Percentiles rank a stretch among this genome's conserved stretches.
These are phyloP conservation scores for Ophion obscuratus DNA, from an alignment of 2,888 invertebrate species.

Conservation along the genomic window DNA sequence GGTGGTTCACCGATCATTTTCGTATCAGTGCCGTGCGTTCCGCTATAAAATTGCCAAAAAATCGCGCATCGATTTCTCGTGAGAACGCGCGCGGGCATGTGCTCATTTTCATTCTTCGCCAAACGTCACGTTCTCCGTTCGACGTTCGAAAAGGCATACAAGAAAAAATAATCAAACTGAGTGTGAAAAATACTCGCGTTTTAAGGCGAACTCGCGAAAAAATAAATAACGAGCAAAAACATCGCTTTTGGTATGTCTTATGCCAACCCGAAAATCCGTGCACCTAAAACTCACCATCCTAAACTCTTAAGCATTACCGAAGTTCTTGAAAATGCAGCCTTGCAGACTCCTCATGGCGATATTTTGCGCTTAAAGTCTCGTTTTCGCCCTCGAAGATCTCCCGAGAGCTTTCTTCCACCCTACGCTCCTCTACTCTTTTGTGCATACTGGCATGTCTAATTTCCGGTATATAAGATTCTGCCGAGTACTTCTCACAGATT, in stretches of 20 bases:
- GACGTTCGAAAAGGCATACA: not conserved
- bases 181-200: not conserved
- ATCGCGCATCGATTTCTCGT: conserved; percentile 46
- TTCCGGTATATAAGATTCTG: conserved; percentile 43
- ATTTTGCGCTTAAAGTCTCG: conserved; percentile 49
- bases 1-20: conserved; percentile 70
- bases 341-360: conserved; percentile 19
- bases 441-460: conserved; percentile 9
- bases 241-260: not conserved
- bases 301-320: conserved; percentile 2
- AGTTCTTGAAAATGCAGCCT: conserved; percentile 5
- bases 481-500: conserved; percentile 2
- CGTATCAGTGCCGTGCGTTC: conserved; percentile 62
- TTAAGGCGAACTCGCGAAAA: not conserved
- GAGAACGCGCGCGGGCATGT: not conserved
- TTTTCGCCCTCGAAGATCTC: conserved; percentile 53
- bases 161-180: not conserved
- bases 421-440: not conserved
- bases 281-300: not conserved
- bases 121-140: not conserved
- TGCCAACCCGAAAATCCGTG: not conserved
- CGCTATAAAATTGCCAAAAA: conserved; percentile 58
- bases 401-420: conserved; percentile 38
- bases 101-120: not conserved
- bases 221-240: not conserved